Base-by-base conservation (phyloP, 2,113 vertebrate genomes). In the Lasiurus borealis region DNA sequence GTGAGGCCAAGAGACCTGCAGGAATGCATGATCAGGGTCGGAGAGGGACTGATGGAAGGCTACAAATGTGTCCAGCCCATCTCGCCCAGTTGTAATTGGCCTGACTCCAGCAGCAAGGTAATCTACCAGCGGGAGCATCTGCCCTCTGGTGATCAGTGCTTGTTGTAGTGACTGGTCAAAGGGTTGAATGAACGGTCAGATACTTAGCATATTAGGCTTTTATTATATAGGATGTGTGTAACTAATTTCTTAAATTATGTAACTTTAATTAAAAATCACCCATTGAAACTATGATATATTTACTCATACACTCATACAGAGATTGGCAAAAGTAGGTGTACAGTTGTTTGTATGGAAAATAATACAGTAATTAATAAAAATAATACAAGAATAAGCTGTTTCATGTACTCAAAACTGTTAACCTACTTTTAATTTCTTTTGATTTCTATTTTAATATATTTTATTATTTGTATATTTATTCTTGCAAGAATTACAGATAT, bases 241-340 rank as follows among this genome's bases (percentile, higher is more conserved):
- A 72, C 29, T 36, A 93, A 59, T 91, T 88, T 91, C 44, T 80
- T 92, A 72, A 87, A n/a, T n/a, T n/a, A n/a, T n/a, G n/a, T n/a
- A n/a, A n/a, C 85, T 62, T 78, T 88, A 9, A 90, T 85, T 93
- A 8, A 91, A 92, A 84, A 62, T 3, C 4, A 66, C 8, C 8
- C 36, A 14, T 16, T 86, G 21, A 90, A 59, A 29, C 10, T 78
- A 44, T 59, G 34, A 46, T 85, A 81, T 31, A 75, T 21, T 54
- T 80, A 68, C 21, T 90, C 2, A n/a, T n/a, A n/a, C n/a, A n/a
- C n/a, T n/a, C n/a, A 40, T 66, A n/a, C 29, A 66, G 29, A 31
- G 6, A 14, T 66, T 31, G 11, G 62, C 27, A 64, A 64, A 62
- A 64, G 62, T 64, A 29, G 29, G 13, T 66, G 6, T 66, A 66